A percentile compares a stretch with the other conserved stretches of the same genome.
Evolutionary conservation across 1,140 invertebrate genomes (phyloP).

Genomic region (Macrobrachium rosenbergii): DNA sequence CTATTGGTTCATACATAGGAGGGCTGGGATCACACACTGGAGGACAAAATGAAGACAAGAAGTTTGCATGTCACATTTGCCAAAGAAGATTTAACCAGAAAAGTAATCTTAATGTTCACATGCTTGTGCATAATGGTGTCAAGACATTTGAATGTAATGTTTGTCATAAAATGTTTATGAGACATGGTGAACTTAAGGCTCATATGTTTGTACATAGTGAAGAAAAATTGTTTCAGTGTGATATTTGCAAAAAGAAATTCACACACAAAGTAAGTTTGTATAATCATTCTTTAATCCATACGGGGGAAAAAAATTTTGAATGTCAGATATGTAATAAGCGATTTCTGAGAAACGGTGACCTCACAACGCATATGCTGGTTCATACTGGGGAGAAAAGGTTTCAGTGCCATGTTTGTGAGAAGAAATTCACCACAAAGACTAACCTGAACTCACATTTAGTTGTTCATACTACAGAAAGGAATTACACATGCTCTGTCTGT

Average conservation of each 20-base stretch:
- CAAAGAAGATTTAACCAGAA: neutral
- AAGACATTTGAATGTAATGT: conserved; percentile 20
- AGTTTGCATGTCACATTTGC: no score
- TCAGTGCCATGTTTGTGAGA: neutral
- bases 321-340: conserved; percentile 6
- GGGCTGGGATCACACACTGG: no score
- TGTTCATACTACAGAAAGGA: conserved; percentile 10
- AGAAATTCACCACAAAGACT: conserved; percentile 4
- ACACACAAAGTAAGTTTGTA: neutral
- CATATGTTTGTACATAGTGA: conserved; percentile 5
- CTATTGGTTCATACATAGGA: no score
- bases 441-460: neutral
- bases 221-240: neutral
- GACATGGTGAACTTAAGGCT: neutral
- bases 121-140: neutral
- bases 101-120: conserved; percentile 4
- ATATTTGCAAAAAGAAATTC: conserved; percentile 1
- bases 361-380: conserved; percentile 3
- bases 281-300: conserved; percentile 7
- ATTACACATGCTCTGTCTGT: conserved; percentile 1
- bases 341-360: neutral
- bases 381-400: conserved; percentile 61
- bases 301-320: conserved; percentile 2
- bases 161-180: neutral
- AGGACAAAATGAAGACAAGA: no score